These are phyloP conservation scores for Labeo calbasu DNA, from an alignment of 2,797 vertebrate genomes.

Conservation along the genomic window DNA sequence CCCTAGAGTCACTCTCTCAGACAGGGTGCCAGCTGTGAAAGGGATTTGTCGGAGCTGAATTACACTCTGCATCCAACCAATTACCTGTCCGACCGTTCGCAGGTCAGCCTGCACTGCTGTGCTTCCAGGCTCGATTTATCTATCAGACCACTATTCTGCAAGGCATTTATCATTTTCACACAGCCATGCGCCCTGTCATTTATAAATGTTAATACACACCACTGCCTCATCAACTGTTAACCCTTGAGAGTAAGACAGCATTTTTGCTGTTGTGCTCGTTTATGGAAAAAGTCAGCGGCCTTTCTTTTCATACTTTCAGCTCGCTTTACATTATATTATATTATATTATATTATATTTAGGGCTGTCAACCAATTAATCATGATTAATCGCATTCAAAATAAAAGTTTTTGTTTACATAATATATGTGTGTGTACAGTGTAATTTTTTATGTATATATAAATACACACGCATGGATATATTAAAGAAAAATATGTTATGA, in stretches of 20 bases:
- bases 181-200: conserved; percentile 58
- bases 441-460: too few relatives aligned
- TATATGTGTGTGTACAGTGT: too few relatives aligned
- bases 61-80: conserved; percentile 72
- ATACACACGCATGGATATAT: too few relatives aligned
- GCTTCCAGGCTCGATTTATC: conserved; percentile 54
- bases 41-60: conserved; percentile 77
- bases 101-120: conserved; percentile 56
- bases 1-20: conserved; percentile 55
- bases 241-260: background rate
- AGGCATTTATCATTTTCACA: conserved; percentile 58
- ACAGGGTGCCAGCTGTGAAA: conserved; percentile 73
- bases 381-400: too few relatives aligned
- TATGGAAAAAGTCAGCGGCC: background rate
- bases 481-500: too few relatives aligned
- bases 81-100: conserved; percentile 61
- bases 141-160: conserved; percentile 56
- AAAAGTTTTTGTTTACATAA: too few relatives aligned
- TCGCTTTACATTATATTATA: too few relatives aligned
- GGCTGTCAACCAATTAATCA: too few relatives aligned
- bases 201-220: conserved; percentile 56
- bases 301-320: background rate
- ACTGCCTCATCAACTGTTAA: conserved; percentile 32
- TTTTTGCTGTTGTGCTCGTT: background rate
- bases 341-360: too few relatives aligned